Conservation (phyloP, 2,888 invertebrate genomes). For the Arge pagana region DNA sequence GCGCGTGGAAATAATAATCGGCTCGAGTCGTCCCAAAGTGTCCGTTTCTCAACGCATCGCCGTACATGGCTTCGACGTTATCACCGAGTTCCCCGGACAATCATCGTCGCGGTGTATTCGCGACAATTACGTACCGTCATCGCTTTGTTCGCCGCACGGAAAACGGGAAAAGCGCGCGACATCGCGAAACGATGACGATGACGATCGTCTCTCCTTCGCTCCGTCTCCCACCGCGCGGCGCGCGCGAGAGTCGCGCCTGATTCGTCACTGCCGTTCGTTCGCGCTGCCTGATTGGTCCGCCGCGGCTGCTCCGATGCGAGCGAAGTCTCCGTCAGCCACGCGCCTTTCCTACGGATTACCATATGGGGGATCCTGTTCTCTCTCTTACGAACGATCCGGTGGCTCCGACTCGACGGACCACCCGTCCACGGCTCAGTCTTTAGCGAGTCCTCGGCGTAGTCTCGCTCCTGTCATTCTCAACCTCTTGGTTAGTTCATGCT, state of each 20-base stretch:
- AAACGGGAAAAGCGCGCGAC: no score
- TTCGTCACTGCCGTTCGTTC: neutral
- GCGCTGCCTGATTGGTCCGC: constrained; percentile 3
- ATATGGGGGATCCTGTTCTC: constrained; percentile 52
- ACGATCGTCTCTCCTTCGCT: neutral
- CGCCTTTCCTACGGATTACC: constrained; percentile 48
- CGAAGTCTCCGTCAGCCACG: constrained; percentile 53
- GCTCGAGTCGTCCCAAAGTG: no score
- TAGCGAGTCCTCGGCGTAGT: constrained; percentile 22
- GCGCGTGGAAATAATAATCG: no score
- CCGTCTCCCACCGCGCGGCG: neutral
- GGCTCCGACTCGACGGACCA: constrained; percentile 38
- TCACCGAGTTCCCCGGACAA: no score
- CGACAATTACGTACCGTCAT: no score
- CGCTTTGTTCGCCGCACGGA: no score
- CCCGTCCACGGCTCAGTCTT: constrained; percentile 29
- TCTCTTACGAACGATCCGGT: constrained; percentile 30
- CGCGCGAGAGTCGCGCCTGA: neutral
- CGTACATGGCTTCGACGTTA: no score
- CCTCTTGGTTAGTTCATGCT: neutral
- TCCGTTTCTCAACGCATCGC: no score
- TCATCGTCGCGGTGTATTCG: no score
- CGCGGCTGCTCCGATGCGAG: constrained; percentile 5
- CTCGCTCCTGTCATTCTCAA: no score
- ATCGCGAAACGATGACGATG: no score